phyloP scores from a whole-genome alignment of 2,797 vertebrate genomes.

The Sternotherus odoratus region DNA sequence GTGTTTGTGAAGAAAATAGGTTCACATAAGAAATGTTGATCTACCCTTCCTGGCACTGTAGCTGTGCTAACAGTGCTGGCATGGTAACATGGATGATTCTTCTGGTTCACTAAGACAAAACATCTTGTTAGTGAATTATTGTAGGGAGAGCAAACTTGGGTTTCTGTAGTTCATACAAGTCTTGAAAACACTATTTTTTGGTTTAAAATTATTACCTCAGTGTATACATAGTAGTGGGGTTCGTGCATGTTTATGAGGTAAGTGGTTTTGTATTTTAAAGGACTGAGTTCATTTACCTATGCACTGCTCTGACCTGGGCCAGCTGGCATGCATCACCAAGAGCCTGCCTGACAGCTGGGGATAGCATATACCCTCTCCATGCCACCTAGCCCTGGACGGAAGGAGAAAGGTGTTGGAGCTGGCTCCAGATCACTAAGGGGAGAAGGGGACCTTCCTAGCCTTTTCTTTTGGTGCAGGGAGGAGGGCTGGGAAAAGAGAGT shows the following conservation, averaged over 20 bases:
- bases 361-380: too few species aligned
- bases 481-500: neutral
- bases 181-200: neutral
- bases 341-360: too few species aligned
- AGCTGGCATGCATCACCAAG: too few species aligned
- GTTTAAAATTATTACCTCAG: neutral
- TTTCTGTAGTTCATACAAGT: neutral
- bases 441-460: too few species aligned
- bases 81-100: neutral
- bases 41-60: neutral
- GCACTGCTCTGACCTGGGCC: too few species aligned
- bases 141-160: accelerated
- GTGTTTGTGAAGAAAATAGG: accelerated
- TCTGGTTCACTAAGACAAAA: neutral
- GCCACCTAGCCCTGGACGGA: too few species aligned
- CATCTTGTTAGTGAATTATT: neutral
- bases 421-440: too few species aligned
- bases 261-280: too few species aligned
- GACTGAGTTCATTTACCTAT: too few species aligned
- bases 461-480: neutral
- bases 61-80: neutral
- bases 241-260: neutral
- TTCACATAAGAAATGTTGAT: neutral
- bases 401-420: too few species aligned
- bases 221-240: neutral